Conservation (phyloP, 2,113 vertebrate genomes). For the Sigmodon hispidus region DNA sequence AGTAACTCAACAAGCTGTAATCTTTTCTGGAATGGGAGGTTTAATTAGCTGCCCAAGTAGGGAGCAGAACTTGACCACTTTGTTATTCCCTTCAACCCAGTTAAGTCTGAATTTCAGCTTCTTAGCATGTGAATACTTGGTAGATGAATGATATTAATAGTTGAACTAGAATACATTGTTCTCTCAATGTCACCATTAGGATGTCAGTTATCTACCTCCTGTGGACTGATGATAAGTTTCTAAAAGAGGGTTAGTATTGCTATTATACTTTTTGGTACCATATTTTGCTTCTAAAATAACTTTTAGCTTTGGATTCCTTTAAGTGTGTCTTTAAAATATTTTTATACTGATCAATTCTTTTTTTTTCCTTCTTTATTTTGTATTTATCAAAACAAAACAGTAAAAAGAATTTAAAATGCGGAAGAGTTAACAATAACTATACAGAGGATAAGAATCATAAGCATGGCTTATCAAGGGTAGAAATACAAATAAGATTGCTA, state of each 20-base stretch:
- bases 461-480: too few species aligned
- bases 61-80: slow-evolving; percentile 51
- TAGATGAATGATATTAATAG: slow-evolving; percentile 62
- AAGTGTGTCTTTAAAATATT: slow-evolving; percentile 63
- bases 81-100: slow-evolving; percentile 54
- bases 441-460: too few species aligned
- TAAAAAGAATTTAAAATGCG: too few species aligned
- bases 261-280: slow-evolving; percentile 73
- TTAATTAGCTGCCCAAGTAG: not conserved
- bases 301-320: slow-evolving; percentile 70
- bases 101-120: slow-evolving; percentile 46
- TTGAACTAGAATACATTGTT: slow-evolving; percentile 33
- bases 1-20: not conserved
- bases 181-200: not conserved
- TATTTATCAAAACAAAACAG: too few species aligned
- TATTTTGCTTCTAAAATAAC: slow-evolving; percentile 78
- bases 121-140: not conserved
- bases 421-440: too few species aligned
- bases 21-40: not conserved
- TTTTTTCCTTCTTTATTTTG: too few species aligned
- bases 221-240: slow-evolving; percentile 64
- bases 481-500: too few species aligned
- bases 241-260: slow-evolving; percentile 59
- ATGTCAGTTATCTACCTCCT: slow-evolving; percentile 25
- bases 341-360: slow-evolving; percentile 50